These are phyloP conservation scores for Murina feae DNA, from an alignment of 2,113 vertebrate genomes.

Conservation along the genomic window DNA sequence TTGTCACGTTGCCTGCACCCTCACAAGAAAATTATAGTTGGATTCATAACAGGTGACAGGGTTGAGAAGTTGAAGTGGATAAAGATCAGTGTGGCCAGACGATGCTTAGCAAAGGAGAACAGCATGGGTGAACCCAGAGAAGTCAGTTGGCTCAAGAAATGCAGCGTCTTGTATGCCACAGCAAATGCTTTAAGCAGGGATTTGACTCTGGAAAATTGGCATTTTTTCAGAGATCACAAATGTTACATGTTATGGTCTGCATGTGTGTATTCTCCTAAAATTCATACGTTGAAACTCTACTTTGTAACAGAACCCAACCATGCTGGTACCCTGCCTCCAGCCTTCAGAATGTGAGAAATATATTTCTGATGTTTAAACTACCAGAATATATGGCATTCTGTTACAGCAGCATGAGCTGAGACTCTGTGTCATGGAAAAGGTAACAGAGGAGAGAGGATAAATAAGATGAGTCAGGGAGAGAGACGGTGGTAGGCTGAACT, in stretches of 20 bases:
- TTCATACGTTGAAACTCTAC: background rate
- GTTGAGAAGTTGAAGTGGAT: background rate
- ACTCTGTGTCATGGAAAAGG: background rate
- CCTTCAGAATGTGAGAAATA: background rate
- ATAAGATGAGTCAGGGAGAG: background rate
- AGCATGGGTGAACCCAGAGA: background rate
- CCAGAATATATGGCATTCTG: background rate
- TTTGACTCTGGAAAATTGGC: background rate
- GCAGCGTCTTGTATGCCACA: background rate
- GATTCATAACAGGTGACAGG: background rate
- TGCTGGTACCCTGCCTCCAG: background rate
- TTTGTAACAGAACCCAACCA: background rate
- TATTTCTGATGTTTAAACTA: background rate
- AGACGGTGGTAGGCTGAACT: no score
- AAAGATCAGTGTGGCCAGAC: background rate
- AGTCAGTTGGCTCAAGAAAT: fast-evolving
- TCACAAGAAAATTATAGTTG: background rate
- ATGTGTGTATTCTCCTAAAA: background rate
- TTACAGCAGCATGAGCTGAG: background rate
- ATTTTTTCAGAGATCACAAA: background rate
- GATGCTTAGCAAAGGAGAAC: background rate
- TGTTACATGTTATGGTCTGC: background rate
- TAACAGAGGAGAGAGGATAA: background rate
- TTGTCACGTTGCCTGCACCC: background rate
- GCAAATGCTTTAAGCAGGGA: background rate